Evolutionary conservation across 1,140 invertebrate genomes (phyloP).

Genomic region (Homalodisca vitripennis): DNA sequence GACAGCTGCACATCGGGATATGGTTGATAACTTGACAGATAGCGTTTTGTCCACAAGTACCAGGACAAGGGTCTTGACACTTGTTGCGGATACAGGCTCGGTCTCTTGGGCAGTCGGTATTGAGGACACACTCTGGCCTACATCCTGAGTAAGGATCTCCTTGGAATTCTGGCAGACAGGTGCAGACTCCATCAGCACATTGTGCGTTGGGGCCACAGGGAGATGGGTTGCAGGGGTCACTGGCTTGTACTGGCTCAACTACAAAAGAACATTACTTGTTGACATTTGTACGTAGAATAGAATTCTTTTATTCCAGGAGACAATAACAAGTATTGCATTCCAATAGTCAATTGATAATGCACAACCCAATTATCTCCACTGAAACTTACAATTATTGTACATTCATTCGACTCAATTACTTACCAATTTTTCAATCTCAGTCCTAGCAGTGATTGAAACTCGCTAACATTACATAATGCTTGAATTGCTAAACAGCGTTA

Average conservation of each 20-base stretch:
- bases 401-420: too few species aligned
- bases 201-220: constrained; percentile 68
- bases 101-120: constrained; percentile 65
- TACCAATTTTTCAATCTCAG: too few species aligned
- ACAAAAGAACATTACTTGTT: too few species aligned
- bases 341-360: too few species aligned
- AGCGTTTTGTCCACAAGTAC: constrained; percentile 47
- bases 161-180: constrained; percentile 65
- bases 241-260: constrained; percentile 53
- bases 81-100: constrained; percentile 73
- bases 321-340: too few species aligned
- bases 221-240: constrained; percentile 53
- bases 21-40: constrained; percentile 49
- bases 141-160: constrained; percentile 72
- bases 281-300: too few species aligned
- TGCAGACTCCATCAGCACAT: constrained; percentile 63
- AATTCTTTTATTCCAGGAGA: too few species aligned
- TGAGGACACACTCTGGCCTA: constrained; percentile 69
- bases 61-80: constrained; percentile 65
- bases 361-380: too few species aligned
- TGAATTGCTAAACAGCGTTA: too few species aligned
- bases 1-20: constrained; percentile 50
- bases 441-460: too few species aligned
- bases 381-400: too few species aligned
- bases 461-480: too few species aligned